Evolutionary conservation across 2,888 invertebrate species (phyloP).

Genomic region (Blera fallax): DNA sequence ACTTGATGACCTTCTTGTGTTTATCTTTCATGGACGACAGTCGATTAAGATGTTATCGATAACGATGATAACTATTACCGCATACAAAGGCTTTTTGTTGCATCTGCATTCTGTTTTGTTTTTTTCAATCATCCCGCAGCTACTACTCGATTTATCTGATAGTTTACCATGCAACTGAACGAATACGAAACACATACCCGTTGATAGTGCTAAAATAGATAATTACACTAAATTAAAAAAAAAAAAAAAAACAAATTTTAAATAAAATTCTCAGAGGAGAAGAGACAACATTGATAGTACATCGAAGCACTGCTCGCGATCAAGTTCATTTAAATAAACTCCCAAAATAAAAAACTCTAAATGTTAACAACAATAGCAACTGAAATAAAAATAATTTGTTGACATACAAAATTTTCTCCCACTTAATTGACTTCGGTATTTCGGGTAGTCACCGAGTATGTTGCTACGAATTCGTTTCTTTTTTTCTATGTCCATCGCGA

Average conservation of each 20-base stretch:
- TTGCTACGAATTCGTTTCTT: not conserved
- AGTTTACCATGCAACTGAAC: not conserved
- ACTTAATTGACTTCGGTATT: conserved; percentile 42
- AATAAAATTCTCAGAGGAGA: not conserved
- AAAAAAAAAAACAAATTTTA: not conserved
- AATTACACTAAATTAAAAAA: conserved; percentile 5
- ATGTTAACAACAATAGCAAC: not conserved
- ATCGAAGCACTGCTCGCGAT: not conserved
- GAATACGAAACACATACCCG: not conserved
- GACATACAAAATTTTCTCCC: conserved; percentile 35
- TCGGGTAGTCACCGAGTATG: not conserved
- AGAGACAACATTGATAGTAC: not conserved
- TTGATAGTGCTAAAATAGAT: not conserved
- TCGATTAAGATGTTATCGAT: not conserved
- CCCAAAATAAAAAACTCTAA: conserved; percentile 20
- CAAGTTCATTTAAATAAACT: conserved; percentile 20
- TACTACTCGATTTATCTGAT: not conserved
- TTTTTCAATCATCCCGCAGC: not conserved
- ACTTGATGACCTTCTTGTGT: no score
- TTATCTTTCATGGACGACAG: no score
- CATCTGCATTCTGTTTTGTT: not conserved
- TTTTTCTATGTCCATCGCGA: not conserved
- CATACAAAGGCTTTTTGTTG: not conserved
- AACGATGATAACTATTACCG: not conserved
- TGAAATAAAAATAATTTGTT: conserved; percentile 37